phyloP scores from a whole-genome alignment of 30 jellyfish, hydroid and myxozoan species.

The Aurelia sp. region DNA sequence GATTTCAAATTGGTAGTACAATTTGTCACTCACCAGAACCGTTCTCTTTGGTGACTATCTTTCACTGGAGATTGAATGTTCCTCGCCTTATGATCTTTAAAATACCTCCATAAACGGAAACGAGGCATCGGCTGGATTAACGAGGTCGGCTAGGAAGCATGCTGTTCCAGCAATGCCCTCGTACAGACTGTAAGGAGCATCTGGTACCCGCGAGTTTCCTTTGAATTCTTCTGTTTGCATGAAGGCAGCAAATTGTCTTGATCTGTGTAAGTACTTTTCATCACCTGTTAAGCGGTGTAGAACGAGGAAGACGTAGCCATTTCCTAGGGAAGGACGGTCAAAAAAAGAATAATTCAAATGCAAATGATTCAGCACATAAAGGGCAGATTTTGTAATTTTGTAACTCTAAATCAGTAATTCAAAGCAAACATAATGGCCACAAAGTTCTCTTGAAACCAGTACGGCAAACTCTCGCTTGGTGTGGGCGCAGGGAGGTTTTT shows the following conservation, averaged over 20 bases:
- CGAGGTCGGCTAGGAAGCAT: slow-evolving; percentile 93
- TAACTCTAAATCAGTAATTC: too few relatives aligned
- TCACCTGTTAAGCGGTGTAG: slow-evolving; percentile 89
- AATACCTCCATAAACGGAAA: slow-evolving; percentile 96
- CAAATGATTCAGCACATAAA: too few relatives aligned
- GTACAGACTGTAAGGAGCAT: slow-evolving; percentile 98
- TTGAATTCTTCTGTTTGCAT: slow-evolving; percentile 99
- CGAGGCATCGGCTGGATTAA: slow-evolving; percentile 83
- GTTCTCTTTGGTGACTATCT: not conserved
- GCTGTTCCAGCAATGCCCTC: slow-evolving; percentile 99
- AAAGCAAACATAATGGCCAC: too few relatives aligned
- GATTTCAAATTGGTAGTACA: too few relatives aligned
- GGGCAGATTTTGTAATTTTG: too few relatives aligned
- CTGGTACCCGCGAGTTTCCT: slow-evolving; percentile 98
- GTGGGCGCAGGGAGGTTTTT: too few relatives aligned
- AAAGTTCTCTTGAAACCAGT: too few relatives aligned
- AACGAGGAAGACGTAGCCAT: slow-evolving; percentile 93
- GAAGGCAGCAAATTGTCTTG: slow-evolving; percentile 98
- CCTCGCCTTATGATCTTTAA: not conserved
- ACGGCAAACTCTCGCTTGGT: too few relatives aligned
- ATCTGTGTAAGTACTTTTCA: slow-evolving; percentile 81
- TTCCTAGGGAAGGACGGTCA: slow-evolving; percentile 52
- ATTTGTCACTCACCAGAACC: too few relatives aligned
- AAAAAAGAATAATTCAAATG: too few relatives aligned
- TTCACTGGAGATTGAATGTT: not conserved